Evolutionary conservation across 2,888 invertebrate species (phyloP).

Genomic region (Arctia plantaginis): DNA sequence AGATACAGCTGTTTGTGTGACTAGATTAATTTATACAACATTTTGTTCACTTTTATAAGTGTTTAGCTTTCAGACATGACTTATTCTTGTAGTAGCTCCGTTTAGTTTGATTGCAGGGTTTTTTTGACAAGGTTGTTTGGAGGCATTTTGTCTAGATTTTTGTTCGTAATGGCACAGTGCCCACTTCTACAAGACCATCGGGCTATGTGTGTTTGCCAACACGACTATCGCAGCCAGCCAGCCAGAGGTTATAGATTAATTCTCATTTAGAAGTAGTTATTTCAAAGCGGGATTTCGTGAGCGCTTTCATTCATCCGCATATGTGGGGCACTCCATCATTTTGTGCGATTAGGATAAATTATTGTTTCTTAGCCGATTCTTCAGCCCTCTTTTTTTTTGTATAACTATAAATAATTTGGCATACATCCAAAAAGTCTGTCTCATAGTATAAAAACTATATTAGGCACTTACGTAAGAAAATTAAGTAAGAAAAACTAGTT

Average conservation of each 20-base stretch:
- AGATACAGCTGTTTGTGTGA: no score
- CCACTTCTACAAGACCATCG: not conserved
- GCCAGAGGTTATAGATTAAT: not conserved
- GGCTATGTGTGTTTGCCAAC: not conserved
- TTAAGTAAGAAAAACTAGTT: no score
- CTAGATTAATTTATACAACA: not conserved
- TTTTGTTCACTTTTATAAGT: not conserved
- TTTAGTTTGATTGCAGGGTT: not conserved
- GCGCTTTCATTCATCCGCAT: not conserved
- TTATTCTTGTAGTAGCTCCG: not conserved
- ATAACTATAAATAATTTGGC: not conserved
- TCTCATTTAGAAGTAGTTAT: not conserved
- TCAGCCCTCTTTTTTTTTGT: not conserved
- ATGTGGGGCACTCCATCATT: not conserved
- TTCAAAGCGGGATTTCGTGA: not conserved
- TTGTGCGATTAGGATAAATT: not conserved
- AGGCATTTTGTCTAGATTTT: not conserved
- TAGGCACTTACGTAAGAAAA: not conserved
- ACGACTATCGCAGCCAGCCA: not conserved
- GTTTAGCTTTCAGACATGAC: not conserved
- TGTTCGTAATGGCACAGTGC: not conserved
- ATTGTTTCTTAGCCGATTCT: not conserved
- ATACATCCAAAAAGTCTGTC: not conserved
- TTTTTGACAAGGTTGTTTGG: not conserved
- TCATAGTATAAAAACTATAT: not conserved